Evolutionary conservation across 2,888 invertebrate species (phyloP).

Genomic region (Trimorus sp.): DNA sequence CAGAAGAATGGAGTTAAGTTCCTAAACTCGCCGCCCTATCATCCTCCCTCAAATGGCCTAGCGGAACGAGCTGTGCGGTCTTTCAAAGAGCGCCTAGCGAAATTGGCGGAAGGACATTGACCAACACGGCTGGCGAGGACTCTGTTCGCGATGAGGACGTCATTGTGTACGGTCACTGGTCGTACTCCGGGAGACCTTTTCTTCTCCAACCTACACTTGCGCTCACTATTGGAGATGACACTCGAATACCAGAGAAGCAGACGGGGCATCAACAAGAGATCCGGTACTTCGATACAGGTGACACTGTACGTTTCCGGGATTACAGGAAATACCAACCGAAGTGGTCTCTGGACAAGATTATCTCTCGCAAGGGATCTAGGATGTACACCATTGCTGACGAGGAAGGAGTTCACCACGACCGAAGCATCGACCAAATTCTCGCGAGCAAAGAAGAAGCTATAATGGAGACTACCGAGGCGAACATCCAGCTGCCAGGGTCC

Average conservation of each 20-base stretch:
- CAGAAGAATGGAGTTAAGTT: constrained; percentile 11
- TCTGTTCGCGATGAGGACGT: constrained; percentile 21
- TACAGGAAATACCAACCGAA: constrained; percentile 4
- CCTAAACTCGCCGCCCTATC: constrained; percentile 17
- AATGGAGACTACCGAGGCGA: no score
- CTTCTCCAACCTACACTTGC: constrained; percentile 1
- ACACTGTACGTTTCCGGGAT: constrained; percentile 3
- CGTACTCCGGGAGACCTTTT: constrained; percentile 11
- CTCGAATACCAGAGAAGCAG: background rate
- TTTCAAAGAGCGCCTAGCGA: constrained; percentile 12
- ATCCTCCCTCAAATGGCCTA: constrained; percentile 21
- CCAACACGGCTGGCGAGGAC: constrained; percentile 7
- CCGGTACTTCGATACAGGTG: background rate
- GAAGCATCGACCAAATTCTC: constrained; percentile 11
- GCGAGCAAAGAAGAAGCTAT: no score
- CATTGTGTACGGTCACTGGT: background rate
- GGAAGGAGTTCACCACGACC: background rate
- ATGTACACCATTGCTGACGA: background rate
- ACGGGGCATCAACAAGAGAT: no score
- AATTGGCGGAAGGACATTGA: background rate
- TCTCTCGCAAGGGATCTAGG: background rate
- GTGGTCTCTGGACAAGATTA: constrained; percentile 1
- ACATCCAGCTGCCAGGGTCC: no score
- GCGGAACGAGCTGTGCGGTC: constrained; percentile 8
- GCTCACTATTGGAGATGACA: constrained; percentile 1